Conservation (phyloP, 2,888 invertebrate genomes). For the Hirtodrosophila confusa region DNA sequence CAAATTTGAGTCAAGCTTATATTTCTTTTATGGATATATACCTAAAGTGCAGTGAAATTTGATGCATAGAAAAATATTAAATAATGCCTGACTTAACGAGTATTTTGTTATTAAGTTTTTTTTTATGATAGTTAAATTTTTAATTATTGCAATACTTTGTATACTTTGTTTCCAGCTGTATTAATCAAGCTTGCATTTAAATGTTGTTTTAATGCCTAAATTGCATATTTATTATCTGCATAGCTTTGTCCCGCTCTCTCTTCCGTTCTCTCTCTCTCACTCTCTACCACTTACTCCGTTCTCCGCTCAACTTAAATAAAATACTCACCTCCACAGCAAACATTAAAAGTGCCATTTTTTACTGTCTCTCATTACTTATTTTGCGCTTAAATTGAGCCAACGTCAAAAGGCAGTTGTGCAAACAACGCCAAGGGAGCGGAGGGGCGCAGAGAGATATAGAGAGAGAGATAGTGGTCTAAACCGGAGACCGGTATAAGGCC, state of each 20-base stretch:
- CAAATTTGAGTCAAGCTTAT: no score
- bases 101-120: neutral
- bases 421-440: constrained; percentile 31
- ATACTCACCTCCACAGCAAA: constrained; percentile 34
- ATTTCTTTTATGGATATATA: no score
- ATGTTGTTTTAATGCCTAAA: constrained; percentile 28
- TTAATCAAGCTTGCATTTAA: constrained; percentile 6
- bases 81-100: constrained; percentile 10
- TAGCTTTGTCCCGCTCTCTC: neutral
- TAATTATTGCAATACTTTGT: constrained; percentile 21
- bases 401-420: constrained; percentile 63
- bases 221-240: constrained; percentile 19
- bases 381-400: constrained; percentile 35
- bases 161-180: constrained; percentile 32
- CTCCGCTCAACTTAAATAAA: constrained; percentile 28
- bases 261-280: neutral
- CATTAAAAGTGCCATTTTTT: constrained; percentile 65
- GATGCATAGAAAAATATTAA: constrained; percentile 3
- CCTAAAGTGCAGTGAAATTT: neutral
- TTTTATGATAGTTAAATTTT: constrained; percentile 34
- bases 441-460: constrained; percentile 17
- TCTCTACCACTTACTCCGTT: constrained; percentile 1
- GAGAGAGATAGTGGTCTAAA: constrained; percentile 8
- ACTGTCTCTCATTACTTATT: constrained; percentile 41
- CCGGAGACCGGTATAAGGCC: constrained; percentile 31